Evolutionary conservation across 2,888 invertebrate genomes (phyloP), one percentile per base, ranked within the genome.

Genomic region (Perizoma flavofasciatum): DNA sequence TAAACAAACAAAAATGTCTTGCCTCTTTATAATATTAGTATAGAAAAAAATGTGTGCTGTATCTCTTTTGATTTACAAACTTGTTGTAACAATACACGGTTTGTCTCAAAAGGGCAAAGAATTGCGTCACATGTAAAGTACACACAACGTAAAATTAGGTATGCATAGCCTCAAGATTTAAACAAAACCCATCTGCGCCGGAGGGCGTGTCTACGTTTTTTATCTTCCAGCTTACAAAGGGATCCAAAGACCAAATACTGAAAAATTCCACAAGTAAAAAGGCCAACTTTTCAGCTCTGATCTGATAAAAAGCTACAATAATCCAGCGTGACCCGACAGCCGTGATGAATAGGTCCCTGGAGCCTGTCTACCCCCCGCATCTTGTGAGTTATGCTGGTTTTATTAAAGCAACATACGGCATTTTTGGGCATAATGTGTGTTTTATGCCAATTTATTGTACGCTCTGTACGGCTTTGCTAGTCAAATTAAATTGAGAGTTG

Each of bases 281-380:
- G 46, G 57, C 59, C 47, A 63, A 63, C 64, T 65, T 66, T 66
- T 56, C 56, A 63, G 57, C 61, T 67, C 62, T 66, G 68, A 75
- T 75, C 72, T 59, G 75, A 77, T 73, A 77, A 74, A 72, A 70
- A 72, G 69, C 68, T 67, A 69, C 65, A 68, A 71, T 76, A 72
- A 72, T 71, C 71, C 69, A 53, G 61, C 59, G 32, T 52, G 59
- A 57, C 59, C 62, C 70, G 74, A 71, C 75, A 72, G 58, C 49
- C 61, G 67, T 74, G 75, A 77, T 75, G 66, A 69, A 73, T 72
- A 68, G 64, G 53, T 67, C 68, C 67, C 45, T 35, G 64, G 65
- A 69, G 63, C 58, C 59, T 54, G 59, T 66, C 54, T 65, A 55
- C 66, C 62, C 59, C 63, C 63, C 67, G 56, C 66, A 59, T 70